Conservation (phyloP, 2,888 invertebrate genomes). For the Prosapia bicincta region DNA sequence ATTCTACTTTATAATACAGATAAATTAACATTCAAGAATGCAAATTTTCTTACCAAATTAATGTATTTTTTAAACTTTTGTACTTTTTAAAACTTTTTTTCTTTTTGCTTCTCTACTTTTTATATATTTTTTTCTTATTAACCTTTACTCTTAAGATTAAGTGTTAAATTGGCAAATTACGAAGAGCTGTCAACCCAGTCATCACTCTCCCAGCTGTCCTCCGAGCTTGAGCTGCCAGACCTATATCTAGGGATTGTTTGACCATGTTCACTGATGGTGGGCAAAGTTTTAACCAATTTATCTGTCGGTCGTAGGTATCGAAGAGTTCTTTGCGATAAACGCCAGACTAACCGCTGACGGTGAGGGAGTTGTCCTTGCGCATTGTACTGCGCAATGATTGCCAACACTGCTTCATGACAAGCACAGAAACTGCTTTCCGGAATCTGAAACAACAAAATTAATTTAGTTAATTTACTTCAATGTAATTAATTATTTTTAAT, state of each 20-base stretch:
- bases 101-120: conserved; percentile 9
- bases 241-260: conserved; percentile 42
- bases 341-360: conserved; percentile 73
- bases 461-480: too few relatives aligned
- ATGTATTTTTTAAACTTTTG: not conserved
- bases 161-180: not conserved
- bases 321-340: conserved; percentile 68
- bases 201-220: conserved; percentile 48
- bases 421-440: conserved; percentile 59
- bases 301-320: conserved; percentile 70
- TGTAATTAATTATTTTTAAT: too few relatives aligned
- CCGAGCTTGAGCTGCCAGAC: conserved; percentile 58
- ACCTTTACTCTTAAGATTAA: not conserved
- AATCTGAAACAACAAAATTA: conserved; percentile 53
- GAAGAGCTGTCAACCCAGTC: conserved; percentile 3
- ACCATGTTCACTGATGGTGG: conserved; percentile 69
- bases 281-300: conserved; percentile 65
- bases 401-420: conserved; percentile 60
- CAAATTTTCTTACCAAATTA: not conserved
- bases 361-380: conserved; percentile 63
- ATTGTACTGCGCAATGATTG: conserved; percentile 68
- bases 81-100: not conserved
- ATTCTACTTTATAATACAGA: not conserved
- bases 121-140: conserved; percentile 4
- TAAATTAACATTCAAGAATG: not conserved